Base-by-base conservation (phyloP, 2,797 vertebrate genomes). In the Melanotaenia nigrans region DNA sequence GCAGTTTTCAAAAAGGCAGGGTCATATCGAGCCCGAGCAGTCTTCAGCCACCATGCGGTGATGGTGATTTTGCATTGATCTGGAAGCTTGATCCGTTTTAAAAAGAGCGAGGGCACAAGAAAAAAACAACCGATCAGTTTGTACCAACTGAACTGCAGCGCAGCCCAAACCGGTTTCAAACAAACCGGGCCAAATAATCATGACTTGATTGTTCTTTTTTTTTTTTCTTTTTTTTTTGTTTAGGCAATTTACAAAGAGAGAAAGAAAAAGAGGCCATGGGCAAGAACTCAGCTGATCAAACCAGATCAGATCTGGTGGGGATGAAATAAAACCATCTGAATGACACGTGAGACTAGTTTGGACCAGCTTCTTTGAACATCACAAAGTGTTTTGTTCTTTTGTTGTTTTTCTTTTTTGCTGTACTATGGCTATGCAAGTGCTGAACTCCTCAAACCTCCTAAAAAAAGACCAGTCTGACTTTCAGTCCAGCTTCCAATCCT, bases 251-350 rank as follows among this genome's bases (percentile, higher is more conserved):
- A 65, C 79, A 77, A 63, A 68, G 64, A 32, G 35, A 62, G 51
- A 28, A 54, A 75, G 71, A 57, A 45, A 36, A 65, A 77, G 65
- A 75, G 24, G 66, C 65, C 75, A 62, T 54, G 58, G 53, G 60
- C 56, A 61, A 65, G 57, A 71, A 82, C 57, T 64, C 74, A 81
- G 64, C 32, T 56, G 66, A 75, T 79, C 56, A 22, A 67, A 85
- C 88, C 83, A 81, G 82, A 86, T 86, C 71, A 68, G 35, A 85
- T 89, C 86, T 64, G 76, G 79, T 59, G 68, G 79, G 82, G 87
- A 82, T 79, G 8, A 77, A 68, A 81, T 73, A 61, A 76, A 81
- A 66, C 3, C 12, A 20, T 62, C 55, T 74, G 65, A 75, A 71
- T 60, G 71, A 86, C 59, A 59, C 62, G 58, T 72, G 61, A 71